phyloP scores from a whole-genome alignment of 2,113 vertebrate species.

The Callospermophilus lateralis region DNA sequence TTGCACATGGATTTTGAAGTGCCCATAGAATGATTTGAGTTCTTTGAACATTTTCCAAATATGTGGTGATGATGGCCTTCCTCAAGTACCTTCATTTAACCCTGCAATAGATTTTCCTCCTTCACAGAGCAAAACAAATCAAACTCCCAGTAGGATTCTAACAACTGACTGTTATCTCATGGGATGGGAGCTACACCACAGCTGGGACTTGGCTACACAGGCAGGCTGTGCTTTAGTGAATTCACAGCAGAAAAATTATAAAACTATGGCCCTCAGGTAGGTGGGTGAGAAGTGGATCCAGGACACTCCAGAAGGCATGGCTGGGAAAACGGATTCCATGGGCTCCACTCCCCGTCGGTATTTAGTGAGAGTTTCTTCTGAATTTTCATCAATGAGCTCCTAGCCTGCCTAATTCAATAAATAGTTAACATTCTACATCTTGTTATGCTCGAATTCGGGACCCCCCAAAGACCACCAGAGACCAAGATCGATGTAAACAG shows the following conservation, averaged over 20 bases:
- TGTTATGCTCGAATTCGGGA: too few species aligned
- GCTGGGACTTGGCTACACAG: too few species aligned
- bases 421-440: background rate
- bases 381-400: background rate
- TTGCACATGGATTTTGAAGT: background rate
- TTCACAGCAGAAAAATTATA: background rate
- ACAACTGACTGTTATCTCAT: background rate
- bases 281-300: background rate
- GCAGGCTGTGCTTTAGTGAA: background rate
- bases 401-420: background rate
- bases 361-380: background rate
- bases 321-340: background rate
- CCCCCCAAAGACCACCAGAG: too few species aligned
- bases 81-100: background rate
- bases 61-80: background rate
- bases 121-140: conserved; percentile 28
- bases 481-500: too few species aligned
- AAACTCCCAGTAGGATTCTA: conserved; percentile 15
- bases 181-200: background rate
- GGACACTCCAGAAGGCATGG: background rate
- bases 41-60: conserved; percentile 60
- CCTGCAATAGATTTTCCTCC: background rate
- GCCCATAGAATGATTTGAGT: background rate
- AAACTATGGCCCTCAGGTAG: background rate
- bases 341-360: background rate